Conservation (phyloP, 2,888 invertebrate genomes). For the Meganola albula region DNA sequence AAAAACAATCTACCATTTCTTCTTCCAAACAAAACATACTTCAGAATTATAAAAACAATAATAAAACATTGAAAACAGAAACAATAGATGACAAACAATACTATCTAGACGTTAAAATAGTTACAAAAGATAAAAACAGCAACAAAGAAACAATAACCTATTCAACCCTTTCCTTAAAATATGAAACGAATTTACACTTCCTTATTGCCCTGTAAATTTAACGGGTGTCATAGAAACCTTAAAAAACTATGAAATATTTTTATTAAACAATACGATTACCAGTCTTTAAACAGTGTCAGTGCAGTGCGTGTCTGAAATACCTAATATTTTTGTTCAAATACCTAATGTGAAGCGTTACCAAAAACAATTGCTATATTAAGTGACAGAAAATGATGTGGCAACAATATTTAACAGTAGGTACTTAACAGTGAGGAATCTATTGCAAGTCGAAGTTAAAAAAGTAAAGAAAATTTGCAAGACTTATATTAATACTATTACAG, state of each 20-base stretch:
- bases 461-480: too few relatives aligned
- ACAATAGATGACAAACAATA: constrained; percentile 63
- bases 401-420: too few relatives aligned
- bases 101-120: constrained; percentile 50
- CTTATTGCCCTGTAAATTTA: constrained; percentile 73
- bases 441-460: too few relatives aligned
- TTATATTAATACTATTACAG: too few relatives aligned
- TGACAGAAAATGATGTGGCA: too few relatives aligned
- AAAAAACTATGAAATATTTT: constrained; percentile 39
- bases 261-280: constrained; percentile 23
- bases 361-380: too few relatives aligned
- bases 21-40: constrained; percentile 47
- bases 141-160: constrained; percentile 59
- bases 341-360: too few relatives aligned
- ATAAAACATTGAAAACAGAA: constrained; percentile 49
- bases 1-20: constrained; percentile 25
- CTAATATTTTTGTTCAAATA: neutral
- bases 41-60: constrained; percentile 62
- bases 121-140: constrained; percentile 57
- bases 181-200: constrained; percentile 64
- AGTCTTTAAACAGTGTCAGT: constrained; percentile 26
- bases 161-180: constrained; percentile 75
- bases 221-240: constrained; percentile 49
- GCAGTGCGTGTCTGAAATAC: constrained; percentile 29
- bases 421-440: too few relatives aligned